Evolutionary conservation across 2,797 vertebrate genomes (phyloP).

Genomic region (Etheostoma perlongum): DNA sequence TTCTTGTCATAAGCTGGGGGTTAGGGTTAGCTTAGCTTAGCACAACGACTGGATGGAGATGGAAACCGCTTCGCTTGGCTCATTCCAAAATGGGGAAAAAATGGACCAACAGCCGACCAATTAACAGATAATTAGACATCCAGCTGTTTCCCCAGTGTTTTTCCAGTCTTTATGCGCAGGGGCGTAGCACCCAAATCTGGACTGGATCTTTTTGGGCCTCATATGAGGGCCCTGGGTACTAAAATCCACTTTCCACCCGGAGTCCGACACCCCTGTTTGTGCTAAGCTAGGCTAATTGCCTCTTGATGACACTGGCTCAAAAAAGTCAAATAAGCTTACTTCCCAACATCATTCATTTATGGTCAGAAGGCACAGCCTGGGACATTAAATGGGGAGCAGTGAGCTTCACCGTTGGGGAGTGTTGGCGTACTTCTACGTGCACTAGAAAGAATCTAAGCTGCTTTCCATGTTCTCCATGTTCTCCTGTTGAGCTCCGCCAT

Average conservation of each 20-base stretch:
- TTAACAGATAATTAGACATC: neutral
- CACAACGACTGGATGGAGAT: neutral
- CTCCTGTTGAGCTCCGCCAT: neutral
- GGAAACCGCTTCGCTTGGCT: neutral
- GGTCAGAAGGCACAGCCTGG: too few relatives aligned
- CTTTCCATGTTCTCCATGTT: neutral
- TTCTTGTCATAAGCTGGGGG: neutral
- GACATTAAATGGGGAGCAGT: too few relatives aligned
- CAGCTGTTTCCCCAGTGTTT: too few relatives aligned
- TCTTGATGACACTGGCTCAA: neutral
- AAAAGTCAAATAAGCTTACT: neutral
- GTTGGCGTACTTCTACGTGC: neutral
- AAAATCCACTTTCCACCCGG: too few relatives aligned
- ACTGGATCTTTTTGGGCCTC: too few relatives aligned
- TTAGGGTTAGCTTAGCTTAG: slow-evolving; percentile 18
- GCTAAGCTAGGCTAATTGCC: slow-evolving; percentile 21
- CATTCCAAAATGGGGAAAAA: neutral
- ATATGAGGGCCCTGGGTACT: too few relatives aligned
- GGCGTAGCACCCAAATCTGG: too few relatives aligned
- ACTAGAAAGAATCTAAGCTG: neutral
- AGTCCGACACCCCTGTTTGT: neutral
- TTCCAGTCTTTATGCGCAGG: too few relatives aligned
- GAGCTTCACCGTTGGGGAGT: too few relatives aligned
- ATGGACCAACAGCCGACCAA: too few relatives aligned
- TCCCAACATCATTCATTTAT: too few relatives aligned